Evolutionary conservation across 2,113 vertebrate genomes (phyloP), one percentile per base, ranked within the genome.

Genomic region (Fregata magnificens): DNA sequence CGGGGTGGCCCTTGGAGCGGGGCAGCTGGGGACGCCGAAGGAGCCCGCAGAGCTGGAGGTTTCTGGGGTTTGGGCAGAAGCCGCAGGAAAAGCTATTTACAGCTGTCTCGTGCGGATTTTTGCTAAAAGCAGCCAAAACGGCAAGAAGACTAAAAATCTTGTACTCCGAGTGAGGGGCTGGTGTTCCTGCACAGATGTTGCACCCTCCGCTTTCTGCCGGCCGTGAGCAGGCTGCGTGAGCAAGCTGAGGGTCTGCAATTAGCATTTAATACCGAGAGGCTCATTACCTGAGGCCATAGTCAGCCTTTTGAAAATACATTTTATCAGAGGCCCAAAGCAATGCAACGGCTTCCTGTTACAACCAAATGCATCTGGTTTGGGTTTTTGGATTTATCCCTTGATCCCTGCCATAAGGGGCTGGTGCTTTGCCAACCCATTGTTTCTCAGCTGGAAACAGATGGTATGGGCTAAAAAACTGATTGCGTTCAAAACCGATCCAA

Each of bases 91-190:
- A 82, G 73, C n/a, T 18, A 18, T 47, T 5, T 31, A 22, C 11
- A 61, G 65, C 42, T 10, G 7, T 11, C 17, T 32, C 1, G 0
- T 5, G 31, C 8, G 29, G 9, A 10, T 29, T 63, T 83, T 63
- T 74, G 34, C 56, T 26, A 25, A 19, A 44, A 66, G 74, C 52
- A 84, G 69, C 47, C 70, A 59, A 56, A 19, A 5, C 36, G 45
- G 40, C 7, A 17, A 7, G 34, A 28, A 2, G 10, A 9, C 16
- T 16, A 11, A 6, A 25, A 6, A 9, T 15, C 56, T 29, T 1
- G 0, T 13, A 7, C 21, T 21, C 5, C 0, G 6, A 6, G 78
- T 0, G 5, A 28, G 74, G 63, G 34, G 44, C 63, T 22, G n/a
- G 19, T 56, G 44, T 1, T 65, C 56, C 61, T 21, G 47, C 42